Conservation (phyloP, 2,797 vertebrate species). For the Pristis pectinata region DNA sequence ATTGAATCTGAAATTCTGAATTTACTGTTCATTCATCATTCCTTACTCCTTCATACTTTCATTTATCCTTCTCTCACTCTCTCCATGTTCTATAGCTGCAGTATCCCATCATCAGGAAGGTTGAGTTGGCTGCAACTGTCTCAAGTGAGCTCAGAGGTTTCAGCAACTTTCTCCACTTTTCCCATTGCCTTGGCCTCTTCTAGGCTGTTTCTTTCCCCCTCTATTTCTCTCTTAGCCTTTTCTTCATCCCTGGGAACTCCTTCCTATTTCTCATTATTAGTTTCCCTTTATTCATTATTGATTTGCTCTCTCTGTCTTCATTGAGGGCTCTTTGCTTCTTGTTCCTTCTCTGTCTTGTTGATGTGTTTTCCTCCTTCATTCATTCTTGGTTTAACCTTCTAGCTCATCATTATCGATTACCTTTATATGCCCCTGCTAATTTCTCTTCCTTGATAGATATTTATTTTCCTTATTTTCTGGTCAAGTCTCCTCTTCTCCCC, state of each 20-base stretch:
- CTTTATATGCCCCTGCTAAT: not conserved
- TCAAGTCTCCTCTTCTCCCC: too few relatives aligned
- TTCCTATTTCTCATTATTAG: not conserved
- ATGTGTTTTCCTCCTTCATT: not conserved
- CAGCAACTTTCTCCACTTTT: not conserved
- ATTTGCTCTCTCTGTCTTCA: not conserved
- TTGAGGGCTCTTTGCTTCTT: not conserved
- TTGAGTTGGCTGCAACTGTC: not conserved
- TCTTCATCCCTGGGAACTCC: not conserved
- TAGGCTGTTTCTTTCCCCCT: not conserved
- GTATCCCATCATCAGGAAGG: not conserved
- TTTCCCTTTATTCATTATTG: not conserved
- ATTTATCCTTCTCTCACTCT: too few relatives aligned
- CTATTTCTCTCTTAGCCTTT: not conserved
- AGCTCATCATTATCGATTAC: not conserved
- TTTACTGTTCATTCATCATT: not conserved
- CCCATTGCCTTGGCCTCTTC: not conserved
- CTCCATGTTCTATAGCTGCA: not conserved
- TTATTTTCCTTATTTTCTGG: not conserved
- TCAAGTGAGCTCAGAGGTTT: not conserved
- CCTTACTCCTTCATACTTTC: not conserved
- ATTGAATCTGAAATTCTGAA: not conserved
- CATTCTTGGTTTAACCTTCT: not conserved
- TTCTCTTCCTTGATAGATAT: not conserved
- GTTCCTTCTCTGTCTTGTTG: not conserved